phyloP scores from a whole-genome alignment of 2,797 vertebrate species.

The Myoxocephalus aenaeus region DNA sequence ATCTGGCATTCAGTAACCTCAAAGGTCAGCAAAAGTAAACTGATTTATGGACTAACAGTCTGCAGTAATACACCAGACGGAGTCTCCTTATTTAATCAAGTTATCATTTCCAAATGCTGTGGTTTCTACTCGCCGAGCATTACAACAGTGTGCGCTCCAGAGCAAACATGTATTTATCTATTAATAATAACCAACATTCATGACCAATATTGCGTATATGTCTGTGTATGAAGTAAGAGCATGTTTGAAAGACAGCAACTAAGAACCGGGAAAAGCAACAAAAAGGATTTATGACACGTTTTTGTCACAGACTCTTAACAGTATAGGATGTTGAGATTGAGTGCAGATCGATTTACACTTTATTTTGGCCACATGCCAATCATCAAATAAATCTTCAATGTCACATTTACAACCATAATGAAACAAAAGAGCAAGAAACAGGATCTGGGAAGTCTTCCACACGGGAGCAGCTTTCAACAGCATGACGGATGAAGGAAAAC shows the following conservation, averaged over 20 bases:
- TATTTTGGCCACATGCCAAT: slow-evolving; percentile 50
- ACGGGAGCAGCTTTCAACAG: slow-evolving; percentile 21
- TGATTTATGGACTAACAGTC: neutral
- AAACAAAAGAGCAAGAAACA: slow-evolving; percentile 35
- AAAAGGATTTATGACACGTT: slow-evolving; percentile 31
- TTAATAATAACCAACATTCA: neutral
- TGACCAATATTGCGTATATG: slow-evolving; percentile 14
- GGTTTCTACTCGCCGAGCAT: too few relatives aligned
- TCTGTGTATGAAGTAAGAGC: slow-evolving; percentile 7
- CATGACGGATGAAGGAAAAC: slow-evolving; percentile 39
- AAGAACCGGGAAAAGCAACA: neutral
- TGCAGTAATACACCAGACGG: neutral
- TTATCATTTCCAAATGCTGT: neutral
- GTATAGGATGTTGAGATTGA: slow-evolving; percentile 15
- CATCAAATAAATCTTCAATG: slow-evolving; percentile 30
- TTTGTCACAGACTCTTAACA: slow-evolving; percentile 38
- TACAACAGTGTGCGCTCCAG: too few relatives aligned
- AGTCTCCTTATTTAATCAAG: neutral
- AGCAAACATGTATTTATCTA: neutral
- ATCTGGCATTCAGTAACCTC: neutral
- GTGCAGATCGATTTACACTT: slow-evolving; percentile 41
- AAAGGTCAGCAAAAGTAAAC: neutral
- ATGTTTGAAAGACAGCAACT: slow-evolving; percentile 18
- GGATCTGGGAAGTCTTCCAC: slow-evolving; percentile 28
- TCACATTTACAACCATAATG: slow-evolving; percentile 38